These are phyloP conservation scores for Melanostoma mellinum DNA, from an alignment of 2,888 invertebrate species.

Conservation along the genomic window DNA sequence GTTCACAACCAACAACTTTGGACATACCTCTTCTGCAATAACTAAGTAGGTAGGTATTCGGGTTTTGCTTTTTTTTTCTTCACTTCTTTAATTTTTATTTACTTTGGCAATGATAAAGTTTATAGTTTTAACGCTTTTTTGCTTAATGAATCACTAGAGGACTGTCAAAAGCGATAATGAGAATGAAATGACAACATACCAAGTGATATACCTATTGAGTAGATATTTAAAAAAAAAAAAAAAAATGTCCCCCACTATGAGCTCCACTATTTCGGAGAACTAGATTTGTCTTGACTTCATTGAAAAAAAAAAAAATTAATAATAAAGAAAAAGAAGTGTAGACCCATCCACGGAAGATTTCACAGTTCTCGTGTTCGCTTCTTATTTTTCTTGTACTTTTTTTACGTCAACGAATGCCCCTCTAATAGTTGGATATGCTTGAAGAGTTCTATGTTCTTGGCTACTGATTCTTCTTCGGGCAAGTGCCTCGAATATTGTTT, in stretches of 20 bases:
- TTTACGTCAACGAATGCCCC: slow-evolving; percentile 46
- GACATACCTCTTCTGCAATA: slow-evolving; percentile 57
- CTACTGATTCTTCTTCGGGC: slow-evolving; percentile 31
- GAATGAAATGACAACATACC: slow-evolving; percentile 10
- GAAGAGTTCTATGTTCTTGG: slow-evolving; percentile 50
- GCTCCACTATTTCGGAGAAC: slow-evolving; percentile 1
- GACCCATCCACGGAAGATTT: slow-evolving; percentile 33
- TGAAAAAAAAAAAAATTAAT: slow-evolving; percentile 15
- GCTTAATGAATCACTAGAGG: neutral
- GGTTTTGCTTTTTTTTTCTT: slow-evolving; percentile 12
- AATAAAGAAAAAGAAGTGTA: slow-evolving; percentile 17
- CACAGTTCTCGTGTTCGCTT: slow-evolving; percentile 44
- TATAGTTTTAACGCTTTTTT: slow-evolving; percentile 1
- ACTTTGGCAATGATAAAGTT: slow-evolving; percentile 20
- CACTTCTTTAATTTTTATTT: slow-evolving; percentile 17
- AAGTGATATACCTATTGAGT: slow-evolving; percentile 6
- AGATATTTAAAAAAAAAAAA: neutral
- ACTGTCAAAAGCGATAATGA: slow-evolving; percentile 1
- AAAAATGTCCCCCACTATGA: slow-evolving; percentile 24
- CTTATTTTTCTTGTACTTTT: slow-evolving; percentile 32
- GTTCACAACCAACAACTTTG: slow-evolving; percentile 45
- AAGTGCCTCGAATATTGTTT: slow-evolving; percentile 37
- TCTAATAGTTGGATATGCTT: slow-evolving; percentile 55
- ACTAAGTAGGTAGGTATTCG: neutral
- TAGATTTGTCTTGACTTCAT: slow-evolving; percentile 17